Conservation (phyloP, 2,888 invertebrate genomes). For the Lepidonotus clava region DNA sequence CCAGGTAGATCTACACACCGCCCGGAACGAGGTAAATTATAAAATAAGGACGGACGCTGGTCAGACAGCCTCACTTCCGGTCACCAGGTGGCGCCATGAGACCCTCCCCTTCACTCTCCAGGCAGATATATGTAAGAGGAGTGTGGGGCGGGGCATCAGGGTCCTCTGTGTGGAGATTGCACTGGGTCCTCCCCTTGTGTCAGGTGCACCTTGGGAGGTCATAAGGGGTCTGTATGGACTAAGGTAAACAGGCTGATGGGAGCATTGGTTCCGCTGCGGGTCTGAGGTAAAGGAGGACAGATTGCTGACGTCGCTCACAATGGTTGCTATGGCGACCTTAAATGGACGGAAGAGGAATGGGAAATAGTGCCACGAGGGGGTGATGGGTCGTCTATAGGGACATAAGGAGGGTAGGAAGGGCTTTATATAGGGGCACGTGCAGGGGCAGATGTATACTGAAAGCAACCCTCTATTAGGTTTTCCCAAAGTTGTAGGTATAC, state of each 20-base stretch:
- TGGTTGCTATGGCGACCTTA: constrained; percentile 22
- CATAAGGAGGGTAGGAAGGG: too few species aligned
- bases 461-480: too few species aligned
- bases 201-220: constrained; percentile 29
- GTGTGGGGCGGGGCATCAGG: too few species aligned
- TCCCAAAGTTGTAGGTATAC: too few species aligned
- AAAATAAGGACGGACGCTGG: constrained; percentile 15
- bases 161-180: too few species aligned
- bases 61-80: constrained; percentile 5
- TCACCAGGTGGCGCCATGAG: constrained; percentile 7
- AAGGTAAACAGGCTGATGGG: constrained; percentile 29
- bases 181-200: too few species aligned
- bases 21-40: background rate
- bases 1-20: background rate
- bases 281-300: constrained; percentile 2
- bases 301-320: background rate
- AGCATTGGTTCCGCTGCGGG: background rate
- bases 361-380: too few species aligned
- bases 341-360: background rate
- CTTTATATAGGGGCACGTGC: too few species aligned
- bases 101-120: background rate
- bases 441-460: too few species aligned
- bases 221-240: constrained; percentile 13
- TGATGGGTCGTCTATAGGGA: too few species aligned
- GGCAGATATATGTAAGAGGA: too few species aligned